A percentile compares a stretch with the other conserved stretches of the same genome.
These are phyloP conservation scores for Chelonoidis abingdonii DNA, from an alignment of 2,113 vertebrate species.

Conservation along the genomic window DNA sequence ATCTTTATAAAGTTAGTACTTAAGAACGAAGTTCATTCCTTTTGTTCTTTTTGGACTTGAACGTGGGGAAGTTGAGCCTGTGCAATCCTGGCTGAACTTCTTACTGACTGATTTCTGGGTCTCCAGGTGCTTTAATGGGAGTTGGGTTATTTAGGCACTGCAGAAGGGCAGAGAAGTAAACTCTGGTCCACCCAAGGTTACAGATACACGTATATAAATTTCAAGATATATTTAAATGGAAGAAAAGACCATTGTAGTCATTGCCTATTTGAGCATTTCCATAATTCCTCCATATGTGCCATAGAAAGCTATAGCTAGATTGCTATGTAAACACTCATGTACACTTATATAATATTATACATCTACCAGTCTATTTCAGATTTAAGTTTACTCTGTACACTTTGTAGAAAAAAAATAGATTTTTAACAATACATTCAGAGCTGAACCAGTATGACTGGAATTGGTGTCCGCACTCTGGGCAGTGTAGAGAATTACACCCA, in stretches of 20 bases:
- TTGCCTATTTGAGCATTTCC: neutral
- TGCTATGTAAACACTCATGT: rapidly evolving
- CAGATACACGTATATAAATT: neutral
- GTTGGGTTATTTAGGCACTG: too few relatives aligned
- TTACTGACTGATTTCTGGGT: too few relatives aligned
- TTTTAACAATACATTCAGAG: neutral
- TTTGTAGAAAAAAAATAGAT: neutral
- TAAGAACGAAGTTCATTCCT: too few relatives aligned
- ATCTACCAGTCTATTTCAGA: neutral
- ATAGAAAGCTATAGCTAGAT: neutral
- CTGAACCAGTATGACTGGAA: rapidly evolving
- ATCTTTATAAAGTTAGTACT: too few relatives aligned
- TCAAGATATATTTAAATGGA: neutral
- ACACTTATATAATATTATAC: neutral
- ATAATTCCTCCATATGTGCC: neutral
- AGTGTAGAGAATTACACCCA: neutral
- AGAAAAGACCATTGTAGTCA: neutral
- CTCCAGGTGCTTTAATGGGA: too few relatives aligned
- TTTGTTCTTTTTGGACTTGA: too few relatives aligned
- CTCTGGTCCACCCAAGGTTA: too few relatives aligned
- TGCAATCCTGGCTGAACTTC: too few relatives aligned
- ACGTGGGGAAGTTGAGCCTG: too few relatives aligned
- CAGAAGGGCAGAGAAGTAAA: too few relatives aligned
- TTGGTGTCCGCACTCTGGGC: neutral
- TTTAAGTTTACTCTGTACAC: neutral